Base-by-base conservation (phyloP, 2,888 invertebrate genomes). In the Ennomos quercinarius region DNA sequence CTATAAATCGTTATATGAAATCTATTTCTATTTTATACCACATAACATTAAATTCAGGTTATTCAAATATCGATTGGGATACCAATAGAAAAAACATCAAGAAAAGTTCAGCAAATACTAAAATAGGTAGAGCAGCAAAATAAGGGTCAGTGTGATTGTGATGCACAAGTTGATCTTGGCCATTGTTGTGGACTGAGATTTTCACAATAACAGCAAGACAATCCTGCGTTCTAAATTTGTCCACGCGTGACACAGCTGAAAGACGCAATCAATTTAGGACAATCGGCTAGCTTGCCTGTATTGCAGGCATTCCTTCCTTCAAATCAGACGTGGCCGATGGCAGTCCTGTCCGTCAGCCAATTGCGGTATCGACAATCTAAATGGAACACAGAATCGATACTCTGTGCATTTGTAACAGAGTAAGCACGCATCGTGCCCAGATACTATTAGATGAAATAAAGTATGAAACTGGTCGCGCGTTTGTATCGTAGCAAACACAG, bases 351-450 rank as follows among this genome's bases (percentile, higher is more conserved):
- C 80, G 78, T 87, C 87, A 86, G 78, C 76, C 78, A 77, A 81
- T 77, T 80, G 86, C 80, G 79, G 81, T 90, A 89, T 89, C 88
- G 69, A 59, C 79, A 77, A 89, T 90, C 88, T 89, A 91, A 89
- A 89, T 89, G 78, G 89, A 86, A 79, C 89, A 89, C 81, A 75
- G 80, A 84, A 85, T 83, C 84, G 83, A 86, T 86, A 82, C 74
- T 81, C 76, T 70, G 76, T 83, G 81, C 79, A 76, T 82, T 81
- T 72, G 79, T 78, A 83, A 77, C 80, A 80, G 74, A 77, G 80
- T 79, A 82, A 79, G 75, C 78, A 83, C 77, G 82, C 81, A 83
- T 84, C 84, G 83, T 81, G 81, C 79, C 54, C 44, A 34, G 82
- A 84, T 83, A 81, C 80, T 77, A 81, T 78, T 17, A 88, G 78